Base-by-base conservation (phyloP, 2,113 vertebrate genomes). In the Cottus gobio region DNA sequence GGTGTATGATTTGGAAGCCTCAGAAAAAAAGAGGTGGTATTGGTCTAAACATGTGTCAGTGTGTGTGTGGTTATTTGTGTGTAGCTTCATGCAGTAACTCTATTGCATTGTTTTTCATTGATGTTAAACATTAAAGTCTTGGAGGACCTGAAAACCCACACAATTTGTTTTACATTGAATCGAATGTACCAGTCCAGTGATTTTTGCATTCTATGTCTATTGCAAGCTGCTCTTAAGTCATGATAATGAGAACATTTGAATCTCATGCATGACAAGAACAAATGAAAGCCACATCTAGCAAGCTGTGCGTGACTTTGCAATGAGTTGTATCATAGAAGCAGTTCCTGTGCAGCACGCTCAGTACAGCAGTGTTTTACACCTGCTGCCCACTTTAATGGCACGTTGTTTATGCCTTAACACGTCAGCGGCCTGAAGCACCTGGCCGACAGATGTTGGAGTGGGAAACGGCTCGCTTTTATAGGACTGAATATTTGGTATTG, bases 321-420 rank as follows among this genome's bases (percentile, higher is more conserved):
- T 24, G 57, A 36, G 37, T 39, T 22, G 8, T n/a, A n/a, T 42
- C 26, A 64, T 56, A 36, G 56, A 39, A 44, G 37, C 64, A 65
- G 66, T 62, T 64, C 61, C 74, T 22, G 3, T 71, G 64, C 74
- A 5, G 63, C 73, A 3, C 71, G 48, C 71, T 46, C 4, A 65
- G 61, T 28, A 37, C 57, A 28, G 65, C 71, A 4, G 72, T 44
- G 18, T 80, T 78, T 76, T 63, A 87, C 81, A 89, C 84, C 82
- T 88, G 87, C 54, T 73, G 34, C 52, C 39, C 7, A 30, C 71
- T 90, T 73, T 83, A 70, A 89, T 78, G 77, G 91, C 80, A 85
- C 81, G 76, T 62, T 86, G 82, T 89, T 87, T 85, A 80, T 90
- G 84, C 57, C 16, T 70, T 84, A 85, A 84, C 90, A 91, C 91